Evolutionary conservation across 1,140 invertebrate species (phyloP).

Genomic region (Limonius californicus): DNA sequence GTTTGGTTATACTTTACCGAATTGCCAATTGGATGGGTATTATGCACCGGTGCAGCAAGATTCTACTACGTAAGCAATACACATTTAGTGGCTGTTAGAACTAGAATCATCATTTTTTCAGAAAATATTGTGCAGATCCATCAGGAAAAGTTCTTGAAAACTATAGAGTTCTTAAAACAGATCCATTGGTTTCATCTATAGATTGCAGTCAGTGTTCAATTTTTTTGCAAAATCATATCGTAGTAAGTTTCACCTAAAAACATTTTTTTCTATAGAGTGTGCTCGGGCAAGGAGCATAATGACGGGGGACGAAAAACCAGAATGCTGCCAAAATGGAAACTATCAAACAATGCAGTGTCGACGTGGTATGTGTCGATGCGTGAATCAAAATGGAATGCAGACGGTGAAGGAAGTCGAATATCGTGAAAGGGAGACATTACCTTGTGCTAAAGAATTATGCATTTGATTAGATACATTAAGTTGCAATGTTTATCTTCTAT

Average conservation of each 20-base stretch:
- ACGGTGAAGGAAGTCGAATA: conserved; percentile 26
- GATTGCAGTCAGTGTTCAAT: conserved; percentile 54
- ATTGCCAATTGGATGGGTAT: conserved; percentile 55
- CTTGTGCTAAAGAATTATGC: not conserved
- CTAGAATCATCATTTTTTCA: conserved; percentile 37
- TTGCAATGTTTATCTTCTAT: no score
- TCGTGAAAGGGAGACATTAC: not conserved
- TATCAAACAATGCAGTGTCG: conserved; percentile 56
- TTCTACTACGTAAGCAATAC: conserved; percentile 24
- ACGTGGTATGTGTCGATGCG: conserved; percentile 55
- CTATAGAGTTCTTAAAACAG: conserved; percentile 43
- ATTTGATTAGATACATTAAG: no score
- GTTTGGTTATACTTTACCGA: conserved; percentile 43
- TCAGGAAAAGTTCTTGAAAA: conserved; percentile 48
- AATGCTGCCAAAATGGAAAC: conserved; percentile 58
- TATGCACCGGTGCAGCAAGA: conserved; percentile 44
- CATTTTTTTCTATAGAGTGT: conserved; percentile 52
- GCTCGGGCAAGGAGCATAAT: conserved; percentile 51
- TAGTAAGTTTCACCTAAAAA: no score
- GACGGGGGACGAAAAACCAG: conserved; percentile 47
- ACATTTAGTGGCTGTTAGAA: no score
- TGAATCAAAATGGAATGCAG: conserved; percentile 56
- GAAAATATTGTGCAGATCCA: conserved; percentile 54
- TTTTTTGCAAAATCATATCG: not conserved
- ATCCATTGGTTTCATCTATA: conserved; percentile 47